Evolutionary conservation across 1,140 invertebrate species (phyloP), one percentile per base, ranked within the genome.

Genomic region (Procambarus clarkii): DNA sequence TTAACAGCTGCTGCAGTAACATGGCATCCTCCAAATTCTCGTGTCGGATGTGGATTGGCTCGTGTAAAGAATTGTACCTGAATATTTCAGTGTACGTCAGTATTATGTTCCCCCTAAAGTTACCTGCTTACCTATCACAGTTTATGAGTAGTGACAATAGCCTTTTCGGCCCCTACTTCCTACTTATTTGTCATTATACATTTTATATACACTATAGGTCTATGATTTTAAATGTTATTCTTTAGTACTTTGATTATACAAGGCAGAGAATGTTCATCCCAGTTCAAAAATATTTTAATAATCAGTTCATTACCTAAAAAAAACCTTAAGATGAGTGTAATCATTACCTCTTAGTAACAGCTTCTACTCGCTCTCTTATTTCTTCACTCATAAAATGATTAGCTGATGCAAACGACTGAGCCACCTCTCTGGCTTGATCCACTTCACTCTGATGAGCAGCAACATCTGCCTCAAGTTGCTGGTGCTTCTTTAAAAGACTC

Each of bases 1-100:
- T 95, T 60, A 97, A 95, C 94, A 92, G 86, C 93, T 98, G 97
- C 93, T 98, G 98, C 44, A 98, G 94, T 24, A 97, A 95, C 21
- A 97, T 95, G 0, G 98, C 97, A 93, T 98, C 98, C 94, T 98
- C 97, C 8, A 99, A 94, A 94, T 98, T 98, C 92, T 98, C 98
- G 69, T 97, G 95, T 0, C 98, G 95, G 91, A 98, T 98, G 94
- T 98, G 97, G 93, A 98, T 96, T 2, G 98, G 98, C 93, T 98
- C 97, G 94, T 98, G 97, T 0, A 99, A 94, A 77, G 97, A 96
- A 50, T 97, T 96, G 95, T 98, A 99, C 76, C 97, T 96, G 24
- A 60, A 60, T 86, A 8, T 24, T 48, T 44, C 89, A 89, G 64
- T 76, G 45, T 2, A 34, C 18, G 5, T 54, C n/a, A 82, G 4